These are phyloP conservation scores for Gymnocheta viridis DNA, from an alignment of 2,888 invertebrate species.

Conservation along the genomic window DNA sequence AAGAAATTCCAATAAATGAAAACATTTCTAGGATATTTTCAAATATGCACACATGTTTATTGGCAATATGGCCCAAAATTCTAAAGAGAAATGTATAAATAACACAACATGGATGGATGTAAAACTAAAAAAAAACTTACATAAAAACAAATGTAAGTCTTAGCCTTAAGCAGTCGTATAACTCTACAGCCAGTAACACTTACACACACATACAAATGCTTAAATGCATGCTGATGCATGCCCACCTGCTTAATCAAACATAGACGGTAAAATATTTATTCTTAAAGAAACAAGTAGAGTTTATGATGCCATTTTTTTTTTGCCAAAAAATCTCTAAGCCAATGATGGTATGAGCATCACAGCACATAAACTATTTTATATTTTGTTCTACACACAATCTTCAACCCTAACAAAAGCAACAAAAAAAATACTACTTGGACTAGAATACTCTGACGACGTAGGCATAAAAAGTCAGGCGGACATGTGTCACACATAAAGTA, in stretches of 20 bases:
- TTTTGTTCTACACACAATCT: slow-evolving; percentile 1
- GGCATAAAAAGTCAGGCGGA: slow-evolving; percentile 55
- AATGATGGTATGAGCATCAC: neutral
- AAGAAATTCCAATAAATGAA: slow-evolving; percentile 17
- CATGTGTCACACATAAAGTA: slow-evolving; percentile 52
- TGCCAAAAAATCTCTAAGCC: slow-evolving; percentile 12
- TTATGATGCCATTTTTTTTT: slow-evolving; percentile 40
- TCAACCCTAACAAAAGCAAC: neutral
- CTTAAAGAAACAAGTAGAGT: slow-evolving; percentile 27
- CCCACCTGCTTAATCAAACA: slow-evolving; percentile 22
- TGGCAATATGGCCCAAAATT: slow-evolving; percentile 25
- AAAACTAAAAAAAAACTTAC: neutral
- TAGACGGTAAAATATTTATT: slow-evolving; percentile 29
- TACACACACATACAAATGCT: neutral
- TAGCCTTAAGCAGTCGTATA: slow-evolving; percentile 14
- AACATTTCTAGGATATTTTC: slow-evolving; percentile 32
- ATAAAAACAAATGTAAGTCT: slow-evolving; percentile 41
- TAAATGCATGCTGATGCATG: neutral
- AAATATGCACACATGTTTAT: slow-evolving; percentile 13
- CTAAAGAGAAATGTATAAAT: neutral
- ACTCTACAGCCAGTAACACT: slow-evolving; percentile 25
- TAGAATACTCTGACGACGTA: neutral
- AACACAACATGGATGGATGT: neutral
- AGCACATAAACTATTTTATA: slow-evolving; percentile 23
- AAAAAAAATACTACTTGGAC: slow-evolving; percentile 6